Evolutionary conservation across 2,888 invertebrate genomes (phyloP).

Genomic region (Cistogaster globosa): DNA sequence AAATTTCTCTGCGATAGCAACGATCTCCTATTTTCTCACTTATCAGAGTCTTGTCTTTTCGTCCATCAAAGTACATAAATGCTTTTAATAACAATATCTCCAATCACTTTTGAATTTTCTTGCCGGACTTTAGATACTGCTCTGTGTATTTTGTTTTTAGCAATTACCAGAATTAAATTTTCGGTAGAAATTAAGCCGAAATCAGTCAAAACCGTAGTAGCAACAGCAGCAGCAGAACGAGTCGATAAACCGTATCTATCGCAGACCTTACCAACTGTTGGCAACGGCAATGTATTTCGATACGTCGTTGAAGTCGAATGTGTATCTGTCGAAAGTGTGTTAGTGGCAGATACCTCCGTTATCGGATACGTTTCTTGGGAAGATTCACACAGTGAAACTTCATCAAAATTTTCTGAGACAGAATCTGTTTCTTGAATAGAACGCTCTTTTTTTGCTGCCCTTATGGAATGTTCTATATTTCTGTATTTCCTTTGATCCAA

Average conservation of each 20-base stretch:
- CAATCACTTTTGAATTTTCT: constrained; percentile 27
- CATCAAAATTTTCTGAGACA: constrained; percentile 4
- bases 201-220: constrained; percentile 33
- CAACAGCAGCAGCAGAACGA: constrained; percentile 34
- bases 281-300: constrained; percentile 35
- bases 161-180: background rate
- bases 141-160: constrained; percentile 12
- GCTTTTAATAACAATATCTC: constrained; percentile 28
- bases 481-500: constrained; percentile 6
- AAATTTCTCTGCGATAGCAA: constrained; percentile 39
- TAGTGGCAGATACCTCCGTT: background rate
- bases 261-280: constrained; percentile 29
- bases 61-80: constrained; percentile 48
- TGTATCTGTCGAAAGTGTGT: constrained; percentile 8
- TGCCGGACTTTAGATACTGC: constrained; percentile 22
- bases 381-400: constrained; percentile 2
- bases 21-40: constrained; percentile 27
- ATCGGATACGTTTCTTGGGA: background rate
- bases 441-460: background rate
- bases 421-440: constrained; percentile 13
- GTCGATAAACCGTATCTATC: constrained; percentile 28
- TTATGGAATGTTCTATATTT: constrained; percentile 24
- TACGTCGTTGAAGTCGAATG: constrained; percentile 24
- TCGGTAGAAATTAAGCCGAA: constrained; percentile 7
- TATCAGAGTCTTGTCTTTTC: constrained; percentile 48